Percentiles rank a stretch among this genome's conserved stretches.
These are phyloP conservation scores for Sphyrna mokarran DNA, from an alignment of 2,113 vertebrate species.

Conservation along the genomic window DNA sequence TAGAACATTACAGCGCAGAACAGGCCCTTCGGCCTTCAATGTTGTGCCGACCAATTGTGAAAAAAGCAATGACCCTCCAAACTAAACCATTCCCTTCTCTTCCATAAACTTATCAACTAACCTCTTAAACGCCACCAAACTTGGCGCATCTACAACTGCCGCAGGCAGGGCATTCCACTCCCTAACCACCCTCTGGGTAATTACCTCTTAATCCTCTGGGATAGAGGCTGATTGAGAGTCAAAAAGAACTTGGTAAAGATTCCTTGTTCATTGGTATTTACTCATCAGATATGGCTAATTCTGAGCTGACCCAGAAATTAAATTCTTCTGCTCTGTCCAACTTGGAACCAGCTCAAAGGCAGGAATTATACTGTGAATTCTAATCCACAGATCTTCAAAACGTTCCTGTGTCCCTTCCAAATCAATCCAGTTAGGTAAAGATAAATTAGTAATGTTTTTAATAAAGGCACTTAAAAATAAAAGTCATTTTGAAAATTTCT, in stretches of 20 bases:
- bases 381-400: not conserved
- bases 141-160: no score
- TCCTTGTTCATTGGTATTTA: not conserved
- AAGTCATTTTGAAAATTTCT: not conserved
- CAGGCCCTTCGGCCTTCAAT: no score
- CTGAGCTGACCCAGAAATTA: not conserved
- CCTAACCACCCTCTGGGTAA: no score
- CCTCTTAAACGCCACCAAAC: no score
- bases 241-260: not conserved
- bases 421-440: not conserved
- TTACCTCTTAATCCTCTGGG: no score
- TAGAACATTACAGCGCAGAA: no score
- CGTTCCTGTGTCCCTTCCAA: not conserved
- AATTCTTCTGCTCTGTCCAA: not conserved
- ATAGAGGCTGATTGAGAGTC: not conserved
- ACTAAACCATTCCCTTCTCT: no score
- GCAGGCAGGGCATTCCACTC: no score
- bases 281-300: not conserved
- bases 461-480: not conserved
- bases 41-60: no score
- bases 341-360: not conserved
- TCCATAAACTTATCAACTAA: no score
- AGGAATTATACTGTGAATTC: not conserved
- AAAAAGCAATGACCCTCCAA: no score
- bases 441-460: not conserved